Evolutionary conservation across 2,888 invertebrate species (phyloP).

Genomic region (Eupithecia subumbrata): DNA sequence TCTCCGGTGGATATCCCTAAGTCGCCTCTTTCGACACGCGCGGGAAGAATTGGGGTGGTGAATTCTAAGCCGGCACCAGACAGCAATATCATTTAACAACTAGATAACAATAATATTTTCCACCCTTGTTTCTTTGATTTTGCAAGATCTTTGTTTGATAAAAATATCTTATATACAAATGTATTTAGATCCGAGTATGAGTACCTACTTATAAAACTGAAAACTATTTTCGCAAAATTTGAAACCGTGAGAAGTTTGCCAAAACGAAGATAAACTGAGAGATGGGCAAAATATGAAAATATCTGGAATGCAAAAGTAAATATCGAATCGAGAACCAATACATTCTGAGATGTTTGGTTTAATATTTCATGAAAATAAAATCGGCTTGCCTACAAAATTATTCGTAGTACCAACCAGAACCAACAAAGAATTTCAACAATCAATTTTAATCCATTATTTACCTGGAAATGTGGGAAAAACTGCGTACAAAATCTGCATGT

Average conservation of each 20-base stretch:
- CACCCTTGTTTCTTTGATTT: neutral
- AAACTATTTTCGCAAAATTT: too few species aligned
- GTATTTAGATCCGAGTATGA: too few species aligned
- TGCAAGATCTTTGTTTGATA: too few species aligned
- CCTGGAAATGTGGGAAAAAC: neutral
- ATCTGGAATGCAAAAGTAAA: neutral
- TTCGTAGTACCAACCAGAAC: neutral
- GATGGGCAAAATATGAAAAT: neutral
- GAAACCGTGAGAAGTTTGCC: neutral
- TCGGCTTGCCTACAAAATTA: neutral
- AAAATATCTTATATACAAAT: neutral
- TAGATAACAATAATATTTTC: neutral
- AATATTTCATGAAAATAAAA: neutral
- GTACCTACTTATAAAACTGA: too few species aligned
- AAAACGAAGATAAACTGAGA: neutral
- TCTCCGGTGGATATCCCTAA: too few species aligned
- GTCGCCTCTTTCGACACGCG: too few species aligned
- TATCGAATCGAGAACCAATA: neutral
- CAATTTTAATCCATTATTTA: neutral
- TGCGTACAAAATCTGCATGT: slow-evolving; percentile 2
- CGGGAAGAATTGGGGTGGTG: too few species aligned
- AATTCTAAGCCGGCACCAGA: too few species aligned
- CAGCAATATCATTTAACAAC: too few species aligned
- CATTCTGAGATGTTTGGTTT: neutral
- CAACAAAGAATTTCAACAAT: neutral